Evolutionary conservation across 2,797 vertebrate genomes (phyloP).

Genomic region (Apodemus agrarius): DNA sequence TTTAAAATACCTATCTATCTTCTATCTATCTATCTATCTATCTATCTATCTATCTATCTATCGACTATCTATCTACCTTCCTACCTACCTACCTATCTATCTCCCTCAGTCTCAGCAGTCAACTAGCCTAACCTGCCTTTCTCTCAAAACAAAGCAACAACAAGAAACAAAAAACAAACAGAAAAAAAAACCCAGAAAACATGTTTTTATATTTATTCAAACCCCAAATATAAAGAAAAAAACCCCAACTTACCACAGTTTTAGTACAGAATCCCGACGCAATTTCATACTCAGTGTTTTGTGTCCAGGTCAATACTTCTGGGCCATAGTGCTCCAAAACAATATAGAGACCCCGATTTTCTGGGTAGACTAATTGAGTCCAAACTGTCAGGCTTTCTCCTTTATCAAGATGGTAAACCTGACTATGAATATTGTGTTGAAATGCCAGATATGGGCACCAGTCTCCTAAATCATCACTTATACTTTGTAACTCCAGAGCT

Average conservation of each 20-base stretch:
- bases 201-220: conserved; percentile 39
- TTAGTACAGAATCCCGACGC: conserved; percentile 74
- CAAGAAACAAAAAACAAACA: not conserved
- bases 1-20: too few relatives aligned
- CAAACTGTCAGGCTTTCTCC: conserved; percentile 62
- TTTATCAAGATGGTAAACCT: conserved; percentile 73
- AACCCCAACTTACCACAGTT: conserved; percentile 68
- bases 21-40: too few relatives aligned
- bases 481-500: conserved; percentile 59
- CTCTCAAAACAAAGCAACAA: not conserved
- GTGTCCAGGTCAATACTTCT: conserved; percentile 43
- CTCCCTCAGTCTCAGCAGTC: not conserved
- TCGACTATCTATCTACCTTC: too few relatives aligned
- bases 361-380: conserved; percentile 75
- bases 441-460: conserved; percentile 74
- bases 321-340: conserved; percentile 59
- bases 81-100: too few relatives aligned
- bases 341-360: conserved; percentile 61
- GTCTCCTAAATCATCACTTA: not conserved
- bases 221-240: conserved; percentile 25
- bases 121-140: not conserved
- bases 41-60: too few relatives aligned
- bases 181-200: not conserved
- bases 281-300: not conserved
- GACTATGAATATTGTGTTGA: conserved; percentile 8